Evolutionary conservation across 2,888 invertebrate genomes (phyloP).

Genomic region (Quadroppia sp.): DNA sequence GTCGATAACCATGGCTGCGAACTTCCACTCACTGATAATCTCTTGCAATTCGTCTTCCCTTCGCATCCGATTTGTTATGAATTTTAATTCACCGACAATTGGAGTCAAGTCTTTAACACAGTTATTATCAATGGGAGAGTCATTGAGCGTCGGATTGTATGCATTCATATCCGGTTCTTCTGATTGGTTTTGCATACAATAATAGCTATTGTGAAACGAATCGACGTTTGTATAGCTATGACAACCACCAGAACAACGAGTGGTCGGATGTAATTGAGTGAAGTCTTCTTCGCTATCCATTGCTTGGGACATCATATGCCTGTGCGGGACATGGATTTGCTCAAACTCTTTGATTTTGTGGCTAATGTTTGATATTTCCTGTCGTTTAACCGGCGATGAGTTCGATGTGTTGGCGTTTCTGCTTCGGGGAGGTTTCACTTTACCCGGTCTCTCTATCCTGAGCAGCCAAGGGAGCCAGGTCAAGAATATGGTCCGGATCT

Average conservation of each 20-base stretch:
- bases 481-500: conserved; percentile 92
- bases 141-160: conserved; percentile 8
- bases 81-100: conserved; percentile 89
- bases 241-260: conserved; percentile 40
- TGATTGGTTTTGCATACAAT: conserved; percentile 19
- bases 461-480: conserved; percentile 96
- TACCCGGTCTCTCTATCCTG: conserved; percentile 86
- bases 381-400: conserved; percentile 7
- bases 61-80: conserved; percentile 88
- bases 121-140: conserved; percentile 25
- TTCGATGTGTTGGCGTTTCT: background rate
- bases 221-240: conserved; percentile 26
- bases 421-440: conserved; percentile 10
- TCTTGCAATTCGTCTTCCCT: conserved; percentile 91
- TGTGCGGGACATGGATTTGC: conserved; percentile 76
- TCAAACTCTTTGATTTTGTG: conserved; percentile 74
- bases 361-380: conserved; percentile 41
- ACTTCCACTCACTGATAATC: conserved; percentile 92
- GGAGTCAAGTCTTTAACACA: conserved; percentile 72
- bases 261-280: conserved; percentile 50
- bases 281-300: conserved; percentile 97
- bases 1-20: conserved; percentile 97
- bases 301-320: conserved; percentile 91
- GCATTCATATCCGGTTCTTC: conserved; percentile 28
- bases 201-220: conserved; percentile 6